A percentile compares a stretch with the other conserved stretches of the same genome.
Conservation (phyloP, 2,113 vertebrate species). For the Spheniscus mendiculus region DNA sequence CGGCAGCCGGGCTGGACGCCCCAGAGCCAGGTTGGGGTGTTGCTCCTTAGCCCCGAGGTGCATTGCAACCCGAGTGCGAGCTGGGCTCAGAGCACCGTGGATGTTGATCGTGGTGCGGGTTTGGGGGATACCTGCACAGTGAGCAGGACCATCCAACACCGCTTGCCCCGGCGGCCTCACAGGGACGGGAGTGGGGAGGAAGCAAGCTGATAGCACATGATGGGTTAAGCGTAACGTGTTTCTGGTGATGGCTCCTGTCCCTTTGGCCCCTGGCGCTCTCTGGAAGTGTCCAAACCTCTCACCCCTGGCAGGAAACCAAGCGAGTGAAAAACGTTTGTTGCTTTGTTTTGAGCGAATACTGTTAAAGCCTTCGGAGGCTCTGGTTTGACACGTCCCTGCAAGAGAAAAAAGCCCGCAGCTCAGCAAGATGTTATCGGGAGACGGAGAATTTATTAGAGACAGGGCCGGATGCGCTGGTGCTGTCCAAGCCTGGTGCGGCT, state of each 20-base stretch:
- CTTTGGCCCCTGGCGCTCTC: background rate
- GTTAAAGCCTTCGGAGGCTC: background rate
- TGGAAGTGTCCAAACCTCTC: background rate
- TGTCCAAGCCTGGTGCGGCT: background rate
- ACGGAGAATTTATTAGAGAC: background rate
- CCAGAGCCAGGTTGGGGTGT: accelerated
- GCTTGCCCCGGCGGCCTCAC: accelerated
- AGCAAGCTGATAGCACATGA: background rate
- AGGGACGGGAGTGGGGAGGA: accelerated
- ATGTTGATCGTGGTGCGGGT: accelerated
- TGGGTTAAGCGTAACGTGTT: background rate
- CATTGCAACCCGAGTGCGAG: background rate
- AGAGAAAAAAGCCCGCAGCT: background rate
- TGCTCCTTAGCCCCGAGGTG: background rate
- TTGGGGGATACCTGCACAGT: accelerated
- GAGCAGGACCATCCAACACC: accelerated
- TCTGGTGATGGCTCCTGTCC: background rate
- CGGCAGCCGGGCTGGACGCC: background rate
- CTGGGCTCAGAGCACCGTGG: accelerated
- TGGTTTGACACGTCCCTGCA: background rate
- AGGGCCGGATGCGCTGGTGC: background rate
- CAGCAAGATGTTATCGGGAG: constrained; percentile 55
- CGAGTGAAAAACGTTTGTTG: background rate
- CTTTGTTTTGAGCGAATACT: background rate
- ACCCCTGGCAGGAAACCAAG: background rate